phyloP scores from a whole-genome alignment of 2,888 invertebrate genomes.

The Leucophenga maculata region DNA sequence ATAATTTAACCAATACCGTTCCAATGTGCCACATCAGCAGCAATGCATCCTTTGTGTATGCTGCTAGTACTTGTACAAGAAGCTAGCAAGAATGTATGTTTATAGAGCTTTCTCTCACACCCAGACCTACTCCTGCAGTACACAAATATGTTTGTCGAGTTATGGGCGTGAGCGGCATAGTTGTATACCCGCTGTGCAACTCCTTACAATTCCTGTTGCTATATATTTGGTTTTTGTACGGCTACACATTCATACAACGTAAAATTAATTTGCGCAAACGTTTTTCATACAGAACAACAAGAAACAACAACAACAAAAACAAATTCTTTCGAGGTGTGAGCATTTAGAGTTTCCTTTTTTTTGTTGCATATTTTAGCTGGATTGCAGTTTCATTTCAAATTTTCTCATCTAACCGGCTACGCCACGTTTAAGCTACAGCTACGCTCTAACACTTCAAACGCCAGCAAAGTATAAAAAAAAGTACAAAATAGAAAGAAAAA shows the following conservation, averaged over 20 bases:
- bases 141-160: constrained; percentile 32
- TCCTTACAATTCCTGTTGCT: constrained; percentile 3
- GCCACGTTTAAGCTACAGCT: constrained; percentile 22
- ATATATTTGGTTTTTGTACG: constrained; percentile 12
- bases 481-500: neutral
- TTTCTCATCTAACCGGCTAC: constrained; percentile 25
- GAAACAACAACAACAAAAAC: neutral
- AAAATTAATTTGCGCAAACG: constrained; percentile 60
- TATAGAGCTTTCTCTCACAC: constrained; percentile 14
- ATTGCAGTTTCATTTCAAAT: constrained; percentile 59
- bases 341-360: constrained; percentile 51
- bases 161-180: constrained; percentile 47
- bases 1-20: neutral
- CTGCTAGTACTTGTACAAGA: neutral
- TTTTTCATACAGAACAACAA: constrained; percentile 53
- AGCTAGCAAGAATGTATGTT: constrained; percentile 29
- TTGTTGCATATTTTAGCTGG: constrained; percentile 59
- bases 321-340: constrained; percentile 25
- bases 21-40: constrained; percentile 12
- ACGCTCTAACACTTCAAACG: constrained; percentile 1
- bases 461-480: neutral
- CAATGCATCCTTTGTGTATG: constrained; percentile 45
- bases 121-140: too few species aligned
- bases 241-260: constrained; percentile 44
- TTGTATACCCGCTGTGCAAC: constrained; percentile 23